These are phyloP conservation scores for Sinotaia quadrata DNA, from an alignment of 2,888 invertebrate genomes.

Conservation along the genomic window DNA sequence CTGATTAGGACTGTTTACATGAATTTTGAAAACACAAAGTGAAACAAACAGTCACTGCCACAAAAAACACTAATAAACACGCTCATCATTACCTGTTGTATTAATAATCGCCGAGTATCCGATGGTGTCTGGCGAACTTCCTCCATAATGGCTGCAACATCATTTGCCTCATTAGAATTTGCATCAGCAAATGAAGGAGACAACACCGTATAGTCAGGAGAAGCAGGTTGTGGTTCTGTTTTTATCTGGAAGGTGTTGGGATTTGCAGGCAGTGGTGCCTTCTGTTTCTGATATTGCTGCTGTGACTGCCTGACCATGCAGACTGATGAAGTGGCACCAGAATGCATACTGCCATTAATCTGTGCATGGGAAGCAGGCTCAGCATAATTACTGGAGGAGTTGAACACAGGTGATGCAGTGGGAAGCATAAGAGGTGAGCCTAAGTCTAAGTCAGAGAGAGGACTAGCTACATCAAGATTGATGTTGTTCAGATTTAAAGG, in stretches of 20 bases:
- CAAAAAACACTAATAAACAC: no score
- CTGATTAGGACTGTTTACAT: no score
- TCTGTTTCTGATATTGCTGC: not conserved
- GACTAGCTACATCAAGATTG: constrained; percentile 15
- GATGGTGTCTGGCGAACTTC: constrained; percentile 53
- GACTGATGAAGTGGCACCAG: not conserved
- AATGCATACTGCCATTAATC: not conserved
- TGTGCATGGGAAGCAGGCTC: not conserved
- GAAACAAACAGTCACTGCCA: no score
- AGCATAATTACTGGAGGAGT: constrained; percentile 23
- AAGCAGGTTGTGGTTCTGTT: constrained; percentile 37
- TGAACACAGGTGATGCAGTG: constrained; percentile 42
- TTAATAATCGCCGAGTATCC: constrained; percentile 49
- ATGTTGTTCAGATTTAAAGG: constrained; percentile 29
- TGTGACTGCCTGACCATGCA: not conserved
- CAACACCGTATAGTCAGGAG: no score
- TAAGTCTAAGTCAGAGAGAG: not conserved
- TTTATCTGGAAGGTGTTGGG: constrained; percentile 34
- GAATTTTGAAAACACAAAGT: no score
- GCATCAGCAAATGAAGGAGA: not conserved
- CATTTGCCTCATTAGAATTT: not conserved
- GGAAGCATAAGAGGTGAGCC: constrained; percentile 36
- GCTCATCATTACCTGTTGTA: constrained; percentile 75
- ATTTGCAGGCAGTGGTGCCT: not conserved
- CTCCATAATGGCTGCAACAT: constrained; percentile 40